phyloP scores from a whole-genome alignment of 2,113 vertebrate species.

The Misgurnus anguillicaudatus region DNA sequence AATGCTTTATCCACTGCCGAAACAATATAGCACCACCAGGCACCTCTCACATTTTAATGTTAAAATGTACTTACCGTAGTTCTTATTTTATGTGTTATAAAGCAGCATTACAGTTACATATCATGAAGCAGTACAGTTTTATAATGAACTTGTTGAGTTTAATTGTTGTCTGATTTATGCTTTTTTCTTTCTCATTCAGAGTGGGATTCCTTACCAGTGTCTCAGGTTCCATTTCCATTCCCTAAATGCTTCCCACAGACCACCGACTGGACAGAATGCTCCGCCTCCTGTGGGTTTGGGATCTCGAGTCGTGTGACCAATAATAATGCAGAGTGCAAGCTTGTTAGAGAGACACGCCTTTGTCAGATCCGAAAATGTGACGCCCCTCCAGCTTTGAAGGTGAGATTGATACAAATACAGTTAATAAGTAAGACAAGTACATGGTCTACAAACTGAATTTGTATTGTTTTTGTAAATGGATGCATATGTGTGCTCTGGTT shows the following conservation, averaged over 20 bases:
- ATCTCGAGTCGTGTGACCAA: constrained; percentile 75
- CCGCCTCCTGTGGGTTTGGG: constrained; percentile 74
- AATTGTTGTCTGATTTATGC: background rate
- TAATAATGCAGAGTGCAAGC: constrained; percentile 67
- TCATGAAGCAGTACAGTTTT: too few relatives aligned
- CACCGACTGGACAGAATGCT: constrained; percentile 74
- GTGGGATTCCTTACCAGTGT: constrained; percentile 47
- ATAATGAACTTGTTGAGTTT: too few relatives aligned
- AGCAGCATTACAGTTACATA: too few relatives aligned
- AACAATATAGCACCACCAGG: too few relatives aligned
- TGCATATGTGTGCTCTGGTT: too few relatives aligned
- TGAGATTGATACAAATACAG: constrained; percentile 39
- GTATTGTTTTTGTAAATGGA: too few relatives aligned
- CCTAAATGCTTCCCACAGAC: constrained; percentile 68
- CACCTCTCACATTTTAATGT: too few relatives aligned
- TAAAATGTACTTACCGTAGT: too few relatives aligned
- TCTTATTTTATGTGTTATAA: too few relatives aligned
- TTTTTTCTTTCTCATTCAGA: constrained; percentile 55
- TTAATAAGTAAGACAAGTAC: too few relatives aligned
- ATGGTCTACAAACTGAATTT: too few relatives aligned
- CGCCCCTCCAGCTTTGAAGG: constrained; percentile 55
- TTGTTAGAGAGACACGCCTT: constrained; percentile 70
- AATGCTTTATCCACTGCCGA: too few relatives aligned
- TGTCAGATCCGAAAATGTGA: constrained; percentile 70
- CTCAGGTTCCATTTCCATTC: constrained; percentile 35